phyloP scores from a whole-genome alignment of 2,113 vertebrate genomes.

The Vanacampus margaritifer region DNA sequence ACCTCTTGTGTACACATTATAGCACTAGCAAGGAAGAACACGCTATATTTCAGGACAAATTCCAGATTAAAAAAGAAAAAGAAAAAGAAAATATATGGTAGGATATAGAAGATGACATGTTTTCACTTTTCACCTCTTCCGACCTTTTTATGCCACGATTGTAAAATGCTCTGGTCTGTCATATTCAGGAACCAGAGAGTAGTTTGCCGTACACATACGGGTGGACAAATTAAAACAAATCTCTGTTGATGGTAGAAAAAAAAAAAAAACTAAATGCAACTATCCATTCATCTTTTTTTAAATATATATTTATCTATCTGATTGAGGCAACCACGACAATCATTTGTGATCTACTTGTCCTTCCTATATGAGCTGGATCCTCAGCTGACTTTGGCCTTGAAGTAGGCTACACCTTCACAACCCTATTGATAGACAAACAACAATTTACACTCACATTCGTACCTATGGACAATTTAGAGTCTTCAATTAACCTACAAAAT shows the following conservation, averaged over 20 bases:
- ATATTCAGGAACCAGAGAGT: background rate
- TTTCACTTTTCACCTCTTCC: conserved; percentile 8
- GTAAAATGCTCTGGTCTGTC: background rate
- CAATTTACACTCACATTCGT: no score
- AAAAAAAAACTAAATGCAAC: background rate
- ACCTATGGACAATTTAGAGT: no score
- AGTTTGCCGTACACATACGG: background rate
- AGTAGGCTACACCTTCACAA: no score
- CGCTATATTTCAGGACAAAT: background rate
- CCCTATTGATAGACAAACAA: no score
- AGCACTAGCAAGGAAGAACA: conserved; percentile 8
- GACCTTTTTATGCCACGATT: background rate
- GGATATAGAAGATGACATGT: background rate
- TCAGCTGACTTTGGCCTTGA: background rate
- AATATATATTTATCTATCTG: background rate
- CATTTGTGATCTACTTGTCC: no score
- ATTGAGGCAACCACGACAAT: background rate
- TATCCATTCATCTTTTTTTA: background rate
- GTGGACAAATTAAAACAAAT: background rate
- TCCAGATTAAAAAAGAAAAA: background rate
- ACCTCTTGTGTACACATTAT: background rate
- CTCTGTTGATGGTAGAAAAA: background rate
- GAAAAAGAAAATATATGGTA: background rate
- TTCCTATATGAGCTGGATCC: background rate
- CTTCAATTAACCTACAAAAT: no score